Base-by-base conservation (phyloP, 2,888 invertebrate species). In the Coenonympha glycerion region DNA sequence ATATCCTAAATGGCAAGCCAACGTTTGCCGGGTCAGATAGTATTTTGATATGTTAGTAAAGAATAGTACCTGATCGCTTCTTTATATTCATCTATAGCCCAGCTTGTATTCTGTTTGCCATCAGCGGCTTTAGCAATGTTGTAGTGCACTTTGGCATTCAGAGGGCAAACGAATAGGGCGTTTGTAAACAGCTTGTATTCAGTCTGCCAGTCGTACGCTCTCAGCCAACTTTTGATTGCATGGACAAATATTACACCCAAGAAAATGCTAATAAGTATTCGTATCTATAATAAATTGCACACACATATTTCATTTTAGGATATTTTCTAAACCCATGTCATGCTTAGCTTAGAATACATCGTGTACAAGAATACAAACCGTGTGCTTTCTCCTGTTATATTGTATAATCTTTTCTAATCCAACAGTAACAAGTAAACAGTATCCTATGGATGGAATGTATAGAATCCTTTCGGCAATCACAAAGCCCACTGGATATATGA, bases 101-200 rank as follows among this genome's bases (percentile, higher is more conserved):
- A 86, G 11, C 85, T 76, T 36, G 87, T 87, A 54, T 93, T 85
- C 5, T 93, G 92, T 24, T 85, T 84, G 65, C 96, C 96, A 0
- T 93, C 94, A 9, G 94, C 92, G 53, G 93, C 91, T 77, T 97
- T 97, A 0, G 94, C 98, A 46, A 98, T 91, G 76, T 99, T 99
- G 72, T 98, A 99, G 63, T 89, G 92, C 3, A 94, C 94, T 89
- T 98, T 99, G 15, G 98, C 98, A 86, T 98, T 98, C 39, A 92
- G 86, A 0, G 98, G 97, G 71, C 98, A 99, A 11, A 98, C 95
- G 18, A 87, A 71, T n/a, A 95, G 76, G 0, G 94, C 98, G 19
- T 95, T 93, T 39, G 87, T 81, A 73, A 96, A 99, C 28, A 99
- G 81, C 11, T 81, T 75, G 61, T 91, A 91, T 76, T 98, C 97